Conservation (phyloP, 2,113 vertebrate genomes). For the Coryphaenoides rupestris region DNA sequence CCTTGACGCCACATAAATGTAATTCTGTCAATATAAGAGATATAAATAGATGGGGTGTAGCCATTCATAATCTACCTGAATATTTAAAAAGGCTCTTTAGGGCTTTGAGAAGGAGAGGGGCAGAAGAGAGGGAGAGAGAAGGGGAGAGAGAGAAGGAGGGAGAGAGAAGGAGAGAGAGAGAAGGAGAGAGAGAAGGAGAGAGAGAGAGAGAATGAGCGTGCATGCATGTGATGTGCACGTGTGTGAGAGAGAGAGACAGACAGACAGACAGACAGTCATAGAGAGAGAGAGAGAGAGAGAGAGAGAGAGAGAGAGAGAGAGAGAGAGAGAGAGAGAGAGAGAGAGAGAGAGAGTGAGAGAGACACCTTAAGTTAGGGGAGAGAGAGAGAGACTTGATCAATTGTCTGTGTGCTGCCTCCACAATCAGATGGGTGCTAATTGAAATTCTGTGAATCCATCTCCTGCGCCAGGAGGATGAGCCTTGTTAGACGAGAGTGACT, state of each 20-base stretch:
- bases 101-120: constrained; percentile 56
- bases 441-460: constrained; percentile 52
- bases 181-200: constrained; percentile 29
- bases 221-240: no score
- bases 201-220: constrained; percentile 27
- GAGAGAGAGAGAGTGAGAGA: constrained; percentile 7
- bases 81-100: constrained; percentile 74
- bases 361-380: not conserved
- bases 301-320: constrained; percentile 13
- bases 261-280: constrained; percentile 3
- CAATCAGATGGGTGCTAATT: constrained; percentile 69
- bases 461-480: constrained; percentile 45
- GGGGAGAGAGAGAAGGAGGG: not conserved
- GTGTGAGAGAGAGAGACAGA: constrained; percentile 10
- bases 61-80: constrained; percentile 76
- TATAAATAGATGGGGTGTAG: constrained; percentile 72
- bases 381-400: constrained; percentile 63
- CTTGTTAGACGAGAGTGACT: constrained; percentile 25
- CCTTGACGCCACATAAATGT: constrained; percentile 72
- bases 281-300: constrained; percentile 36
- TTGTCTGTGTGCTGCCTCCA: constrained; percentile 62
- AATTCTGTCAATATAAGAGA: constrained; percentile 72
- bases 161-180: constrained; percentile 11
- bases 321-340: not conserved
- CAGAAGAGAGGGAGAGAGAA: constrained; percentile 6